Conservation (phyloP, 2,113 vertebrate genomes). For the Mesoclemmys tuberculata region DNA sequence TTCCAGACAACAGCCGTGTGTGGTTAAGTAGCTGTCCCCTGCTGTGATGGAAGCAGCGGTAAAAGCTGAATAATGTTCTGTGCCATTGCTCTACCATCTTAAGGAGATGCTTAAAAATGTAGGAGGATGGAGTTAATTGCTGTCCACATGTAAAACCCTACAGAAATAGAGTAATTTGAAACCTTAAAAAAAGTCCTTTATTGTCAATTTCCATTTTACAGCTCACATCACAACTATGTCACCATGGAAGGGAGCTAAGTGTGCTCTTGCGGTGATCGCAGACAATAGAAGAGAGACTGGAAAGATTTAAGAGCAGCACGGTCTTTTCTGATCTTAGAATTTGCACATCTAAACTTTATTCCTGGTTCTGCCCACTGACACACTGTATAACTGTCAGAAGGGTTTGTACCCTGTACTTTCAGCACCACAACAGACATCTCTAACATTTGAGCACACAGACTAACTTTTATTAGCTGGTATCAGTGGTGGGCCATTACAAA, state of each 20-base stretch:
- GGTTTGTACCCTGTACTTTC: background rate
- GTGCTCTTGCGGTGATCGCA: background rate
- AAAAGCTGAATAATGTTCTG: slow-evolving; percentile 31
- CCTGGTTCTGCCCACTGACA: background rate
- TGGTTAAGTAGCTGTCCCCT: slow-evolving; percentile 12
- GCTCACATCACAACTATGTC: slow-evolving; percentile 24
- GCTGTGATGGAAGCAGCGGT: slow-evolving; percentile 15
- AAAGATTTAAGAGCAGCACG: background rate
- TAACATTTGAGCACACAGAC: background rate
- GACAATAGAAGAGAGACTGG: background rate
- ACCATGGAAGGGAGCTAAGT: slow-evolving; percentile 20
- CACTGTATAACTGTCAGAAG: background rate
- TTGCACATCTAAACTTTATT: background rate
- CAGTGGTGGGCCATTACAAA: background rate
- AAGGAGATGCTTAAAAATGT: background rate
- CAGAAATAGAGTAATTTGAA: slow-evolving; percentile 21
- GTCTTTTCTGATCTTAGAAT: background rate
- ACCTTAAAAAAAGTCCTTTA: background rate
- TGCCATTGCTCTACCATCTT: background rate
- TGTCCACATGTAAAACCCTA: background rate
- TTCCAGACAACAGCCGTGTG: background rate
- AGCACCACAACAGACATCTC: background rate
- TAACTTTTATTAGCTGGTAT: background rate
- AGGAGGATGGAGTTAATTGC: slow-evolving; percentile 24
- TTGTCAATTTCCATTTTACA: background rate